Conservation (phyloP, 2,797 vertebrate genomes). For the Serranus cabrilla region DNA sequence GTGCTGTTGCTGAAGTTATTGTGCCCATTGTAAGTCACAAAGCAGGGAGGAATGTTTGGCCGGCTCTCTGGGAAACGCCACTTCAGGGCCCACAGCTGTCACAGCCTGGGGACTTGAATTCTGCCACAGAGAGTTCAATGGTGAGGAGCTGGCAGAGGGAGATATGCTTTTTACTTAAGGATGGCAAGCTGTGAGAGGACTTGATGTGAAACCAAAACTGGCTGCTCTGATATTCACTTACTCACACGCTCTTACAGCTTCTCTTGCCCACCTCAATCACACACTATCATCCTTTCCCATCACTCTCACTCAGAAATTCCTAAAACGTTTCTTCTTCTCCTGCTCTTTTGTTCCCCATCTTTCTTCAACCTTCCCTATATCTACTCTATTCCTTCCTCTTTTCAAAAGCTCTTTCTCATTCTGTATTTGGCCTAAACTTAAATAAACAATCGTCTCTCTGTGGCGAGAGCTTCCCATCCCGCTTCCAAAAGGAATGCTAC, state of each 20-base stretch:
- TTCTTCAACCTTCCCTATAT: slow-evolving; percentile 21
- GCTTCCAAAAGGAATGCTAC: slow-evolving; percentile 92
- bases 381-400: slow-evolving; percentile 33
- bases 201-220: slow-evolving; percentile 87
- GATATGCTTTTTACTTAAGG: slow-evolving; percentile 88
- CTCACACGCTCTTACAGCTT: slow-evolving; percentile 35
- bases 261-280: slow-evolving; percentile 8
- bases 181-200: slow-evolving; percentile 89
- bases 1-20: slow-evolving; percentile 79
- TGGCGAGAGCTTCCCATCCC: slow-evolving; percentile 81
- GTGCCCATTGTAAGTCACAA: slow-evolving; percentile 83
- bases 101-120: slow-evolving; percentile 87
- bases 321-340: slow-evolving; percentile 53
- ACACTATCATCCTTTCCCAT: slow-evolving; percentile 18
- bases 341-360: slow-evolving; percentile 11
- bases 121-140: slow-evolving; percentile 89
- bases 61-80: slow-evolving; percentile 90
- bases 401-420: slow-evolving; percentile 72
- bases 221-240: slow-evolving; percentile 71
- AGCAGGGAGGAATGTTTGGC: slow-evolving; percentile 90
- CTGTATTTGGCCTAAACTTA: slow-evolving; percentile 85
- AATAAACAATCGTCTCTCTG: slow-evolving; percentile 94
- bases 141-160: slow-evolving; percentile 87
- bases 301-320: slow-evolving; percentile 16
- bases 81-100: slow-evolving; percentile 90